Percentiles rank a stretch among this genome's conserved stretches.
Conservation (phyloP, 2,113 vertebrate species). For the Oreochromis tanganicae region DNA sequence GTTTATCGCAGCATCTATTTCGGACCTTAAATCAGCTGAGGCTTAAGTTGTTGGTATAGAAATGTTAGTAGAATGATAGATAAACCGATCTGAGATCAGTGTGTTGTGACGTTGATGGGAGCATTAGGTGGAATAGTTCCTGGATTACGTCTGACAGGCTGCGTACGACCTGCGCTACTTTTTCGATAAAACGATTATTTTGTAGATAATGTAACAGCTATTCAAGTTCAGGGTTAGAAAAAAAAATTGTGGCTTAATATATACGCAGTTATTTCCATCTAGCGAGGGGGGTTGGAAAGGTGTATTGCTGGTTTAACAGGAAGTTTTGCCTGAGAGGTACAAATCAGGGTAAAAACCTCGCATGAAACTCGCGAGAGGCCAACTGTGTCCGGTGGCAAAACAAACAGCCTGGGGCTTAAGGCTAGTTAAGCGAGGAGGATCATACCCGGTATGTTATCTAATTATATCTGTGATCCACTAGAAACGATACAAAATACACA, state of each 20-base stretch:
- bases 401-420: not conserved
- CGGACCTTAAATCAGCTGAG: not conserved
- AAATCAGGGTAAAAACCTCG: accelerated
- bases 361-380: accelerated
- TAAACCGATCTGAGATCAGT: not conserved
- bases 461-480: not conserved
- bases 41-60: not conserved
- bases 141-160: not conserved
- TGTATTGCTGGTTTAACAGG: not conserved
- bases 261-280: accelerated
- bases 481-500: not conserved
- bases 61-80: accelerated
- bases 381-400: slow-evolving; percentile 43
- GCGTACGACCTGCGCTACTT: too few species aligned
- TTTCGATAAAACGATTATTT: not conserved
- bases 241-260: not conserved
- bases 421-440: not conserved
- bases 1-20: not conserved
- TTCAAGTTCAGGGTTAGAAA: accelerated
- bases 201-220: too few species aligned
- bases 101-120: not conserved
- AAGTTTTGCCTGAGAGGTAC: not conserved
- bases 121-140: accelerated
- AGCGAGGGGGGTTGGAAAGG: not conserved
- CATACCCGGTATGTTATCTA: not conserved